phyloP scores from a whole-genome alignment of 2,797 vertebrate species.

The Dromococcyx pavoninus region DNA sequence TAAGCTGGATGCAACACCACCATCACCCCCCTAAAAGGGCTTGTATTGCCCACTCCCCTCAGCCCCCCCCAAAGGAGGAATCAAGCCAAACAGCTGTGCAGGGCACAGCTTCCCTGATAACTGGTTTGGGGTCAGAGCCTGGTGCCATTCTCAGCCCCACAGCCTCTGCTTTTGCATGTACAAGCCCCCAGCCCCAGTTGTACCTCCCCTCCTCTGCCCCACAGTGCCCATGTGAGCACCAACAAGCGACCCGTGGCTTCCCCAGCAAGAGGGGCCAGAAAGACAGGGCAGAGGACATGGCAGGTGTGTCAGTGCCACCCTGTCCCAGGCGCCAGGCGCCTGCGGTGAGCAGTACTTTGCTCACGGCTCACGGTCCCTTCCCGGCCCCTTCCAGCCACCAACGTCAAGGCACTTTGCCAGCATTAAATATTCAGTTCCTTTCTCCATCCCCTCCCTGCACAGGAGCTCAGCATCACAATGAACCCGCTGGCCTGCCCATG shows the following conservation, averaged over 20 bases:
- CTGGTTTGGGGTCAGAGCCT: accelerated
- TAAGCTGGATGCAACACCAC: not conserved
- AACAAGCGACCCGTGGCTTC: not conserved
- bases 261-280: not conserved
- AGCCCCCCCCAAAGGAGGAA: not conserved
- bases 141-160: not conserved
- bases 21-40: accelerated
- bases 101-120: not conserved
- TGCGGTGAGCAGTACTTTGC: not conserved
- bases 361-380: not conserved
- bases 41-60: not conserved
- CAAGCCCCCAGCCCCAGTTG: not conserved
- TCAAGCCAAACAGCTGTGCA: not conserved
- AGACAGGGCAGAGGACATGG: accelerated
- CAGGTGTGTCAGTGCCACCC: accelerated
- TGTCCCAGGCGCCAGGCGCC: not conserved
- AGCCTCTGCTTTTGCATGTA: accelerated
- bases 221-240: not conserved
- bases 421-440: constrained; percentile 54
- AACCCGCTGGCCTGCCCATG: not conserved
- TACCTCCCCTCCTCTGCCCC: not conserved
- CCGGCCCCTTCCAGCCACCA: not conserved
- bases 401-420: not conserved
- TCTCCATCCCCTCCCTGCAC: not conserved
- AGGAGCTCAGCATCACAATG: constrained; percentile 1